Evolutionary conservation across 2,113 vertebrate genomes (phyloP).

Genomic region (Hippolais icterina): DNA sequence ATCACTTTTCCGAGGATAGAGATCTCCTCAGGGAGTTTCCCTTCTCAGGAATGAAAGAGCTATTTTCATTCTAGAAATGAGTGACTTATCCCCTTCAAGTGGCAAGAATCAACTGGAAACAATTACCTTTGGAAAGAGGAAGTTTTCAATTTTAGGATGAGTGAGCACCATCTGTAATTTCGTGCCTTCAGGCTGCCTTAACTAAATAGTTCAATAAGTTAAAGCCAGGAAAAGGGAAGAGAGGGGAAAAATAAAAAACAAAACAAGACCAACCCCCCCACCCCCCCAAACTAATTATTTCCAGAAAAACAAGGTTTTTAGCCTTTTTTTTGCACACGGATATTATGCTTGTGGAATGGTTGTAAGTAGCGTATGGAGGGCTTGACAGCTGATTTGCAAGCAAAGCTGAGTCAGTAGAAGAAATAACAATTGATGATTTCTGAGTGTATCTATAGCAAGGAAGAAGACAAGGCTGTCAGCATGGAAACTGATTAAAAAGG

Average conservation of each 20-base stretch:
- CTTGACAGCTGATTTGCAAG: too few species aligned
- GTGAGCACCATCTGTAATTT: conserved; percentile 37
- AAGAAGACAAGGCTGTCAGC: too few species aligned
- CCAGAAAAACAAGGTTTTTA: not conserved
- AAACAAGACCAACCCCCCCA: not conserved
- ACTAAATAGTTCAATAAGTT: conserved; percentile 34
- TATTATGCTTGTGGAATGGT: not conserved
- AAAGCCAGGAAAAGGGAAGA: not conserved
- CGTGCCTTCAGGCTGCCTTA: conserved; percentile 14
- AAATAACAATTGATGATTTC: too few species aligned
- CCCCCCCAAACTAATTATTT: not conserved
- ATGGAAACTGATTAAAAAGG: too few species aligned
- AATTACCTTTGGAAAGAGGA: conserved; percentile 55
- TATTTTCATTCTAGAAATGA: conserved; percentile 1
- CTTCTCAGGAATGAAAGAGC: not conserved
- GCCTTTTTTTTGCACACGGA: conserved; percentile 3
- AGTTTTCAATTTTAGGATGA: conserved; percentile 47
- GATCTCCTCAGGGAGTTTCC: not conserved
- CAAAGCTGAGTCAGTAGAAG: too few species aligned
- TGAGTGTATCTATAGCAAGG: too few species aligned
- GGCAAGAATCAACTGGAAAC: conserved; percentile 36
- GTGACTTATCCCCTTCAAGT: not conserved
- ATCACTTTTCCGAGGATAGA: not conserved
- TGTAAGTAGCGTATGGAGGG: not conserved
- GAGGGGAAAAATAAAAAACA: fast-evolving